Evolutionary conservation across 2,113 vertebrate species (phyloP).

Genomic region (Indicator maculatus): DNA sequence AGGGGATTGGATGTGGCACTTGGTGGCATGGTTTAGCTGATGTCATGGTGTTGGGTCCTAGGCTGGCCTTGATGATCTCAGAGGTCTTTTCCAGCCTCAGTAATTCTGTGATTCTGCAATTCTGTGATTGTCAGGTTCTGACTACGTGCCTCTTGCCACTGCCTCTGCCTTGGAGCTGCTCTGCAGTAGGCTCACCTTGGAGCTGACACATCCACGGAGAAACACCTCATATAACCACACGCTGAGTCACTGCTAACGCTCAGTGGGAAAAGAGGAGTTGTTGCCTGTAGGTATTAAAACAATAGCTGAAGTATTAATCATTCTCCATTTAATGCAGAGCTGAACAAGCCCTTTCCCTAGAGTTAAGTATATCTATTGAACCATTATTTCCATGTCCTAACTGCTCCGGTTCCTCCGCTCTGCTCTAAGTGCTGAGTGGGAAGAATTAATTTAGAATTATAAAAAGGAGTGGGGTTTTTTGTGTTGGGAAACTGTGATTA

Average conservation of each 20-base stretch:
- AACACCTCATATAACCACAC: constrained; percentile 39
- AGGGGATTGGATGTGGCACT: too few species aligned
- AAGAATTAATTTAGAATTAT: not conserved
- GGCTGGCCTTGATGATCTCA: too few species aligned
- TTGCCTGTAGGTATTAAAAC: constrained; percentile 36
- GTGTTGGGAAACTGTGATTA: not conserved
- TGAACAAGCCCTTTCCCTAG: constrained; percentile 35
- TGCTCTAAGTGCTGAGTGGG: not conserved
- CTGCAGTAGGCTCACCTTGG: not conserved
- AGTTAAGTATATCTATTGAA: constrained; percentile 20
- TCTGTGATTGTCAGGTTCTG: not conserved
- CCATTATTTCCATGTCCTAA: constrained; percentile 7
- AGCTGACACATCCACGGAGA: not conserved
- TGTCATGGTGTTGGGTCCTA: too few species aligned
- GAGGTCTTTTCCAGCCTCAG: not conserved
- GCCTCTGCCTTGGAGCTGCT: not conserved
- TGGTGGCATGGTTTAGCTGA: too few species aligned
- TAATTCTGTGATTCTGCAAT: too few species aligned
- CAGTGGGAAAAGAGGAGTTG: constrained; percentile 28
- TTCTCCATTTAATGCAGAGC: not conserved
- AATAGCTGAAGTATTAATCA: constrained; percentile 59
- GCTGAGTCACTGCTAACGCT: not conserved
- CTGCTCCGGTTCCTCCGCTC: constrained; percentile 25
- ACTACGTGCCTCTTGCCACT: constrained; percentile 16
- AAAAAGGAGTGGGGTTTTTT: not conserved